Conservation (phyloP, 2,888 invertebrate genomes). For the Drosophila pullipes region DNA sequence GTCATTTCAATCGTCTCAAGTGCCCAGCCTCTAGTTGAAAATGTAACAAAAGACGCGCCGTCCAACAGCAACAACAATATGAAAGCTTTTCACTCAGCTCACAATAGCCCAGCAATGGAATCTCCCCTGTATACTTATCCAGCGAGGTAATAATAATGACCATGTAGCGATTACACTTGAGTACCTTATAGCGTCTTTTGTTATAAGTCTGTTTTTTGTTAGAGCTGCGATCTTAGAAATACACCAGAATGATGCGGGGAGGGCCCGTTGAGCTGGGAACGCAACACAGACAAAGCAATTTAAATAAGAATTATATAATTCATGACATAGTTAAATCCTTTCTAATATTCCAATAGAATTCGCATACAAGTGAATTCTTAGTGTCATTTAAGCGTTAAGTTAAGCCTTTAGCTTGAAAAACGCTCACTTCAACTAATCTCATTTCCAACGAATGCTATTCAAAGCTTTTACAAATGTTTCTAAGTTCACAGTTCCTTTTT, state of each 20-base stretch:
- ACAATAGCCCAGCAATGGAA: constrained; percentile 47
- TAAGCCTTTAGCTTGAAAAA: too few relatives aligned
- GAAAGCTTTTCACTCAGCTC: constrained; percentile 69
- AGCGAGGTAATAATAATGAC: constrained; percentile 77
- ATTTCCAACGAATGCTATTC: background rate
- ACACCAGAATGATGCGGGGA: background rate
- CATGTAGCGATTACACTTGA: constrained; percentile 78
- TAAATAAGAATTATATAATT: constrained; percentile 33
- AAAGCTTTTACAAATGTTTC: background rate
- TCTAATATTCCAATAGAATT: constrained; percentile 9
- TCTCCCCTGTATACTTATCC: constrained; percentile 64
- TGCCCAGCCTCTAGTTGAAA: constrained; percentile 66
- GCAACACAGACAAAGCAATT: constrained; percentile 5
- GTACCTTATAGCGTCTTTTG: constrained; percentile 60
- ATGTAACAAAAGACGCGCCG: constrained; percentile 75
- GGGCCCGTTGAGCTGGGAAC: background rate
- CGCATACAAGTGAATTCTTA: background rate
- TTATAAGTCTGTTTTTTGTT: constrained; percentile 47
- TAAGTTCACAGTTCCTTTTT: background rate
- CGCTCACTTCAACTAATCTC: background rate
- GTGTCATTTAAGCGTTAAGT: background rate
- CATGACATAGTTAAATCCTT: constrained; percentile 9
- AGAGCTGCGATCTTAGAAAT: constrained; percentile 23
- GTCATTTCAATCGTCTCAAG: constrained; percentile 68
- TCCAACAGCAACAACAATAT: constrained; percentile 50